These are phyloP conservation scores for Dolichoris vasculosae DNA, from an alignment of 1,140 invertebrate genomes.

Conservation along the genomic window DNA sequence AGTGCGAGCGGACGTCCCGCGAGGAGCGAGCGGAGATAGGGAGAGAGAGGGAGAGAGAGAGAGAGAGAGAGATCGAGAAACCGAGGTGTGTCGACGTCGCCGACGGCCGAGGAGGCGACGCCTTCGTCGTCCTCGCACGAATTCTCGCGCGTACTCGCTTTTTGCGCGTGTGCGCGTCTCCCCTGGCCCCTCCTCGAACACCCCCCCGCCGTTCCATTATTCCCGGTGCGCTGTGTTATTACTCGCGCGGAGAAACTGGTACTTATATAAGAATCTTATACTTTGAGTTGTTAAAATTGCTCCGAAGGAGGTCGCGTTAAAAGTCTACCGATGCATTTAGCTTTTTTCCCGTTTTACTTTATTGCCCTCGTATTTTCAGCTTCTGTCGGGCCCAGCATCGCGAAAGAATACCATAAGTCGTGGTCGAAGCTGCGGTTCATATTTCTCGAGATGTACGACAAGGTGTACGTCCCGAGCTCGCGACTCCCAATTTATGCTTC, in stretches of 20 bases:
- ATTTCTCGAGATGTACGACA: neutral
- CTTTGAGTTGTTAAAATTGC: constrained; percentile 42
- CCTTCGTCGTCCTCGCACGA: neutral
- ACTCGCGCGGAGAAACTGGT: constrained; percentile 28
- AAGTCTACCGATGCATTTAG: constrained; percentile 22
- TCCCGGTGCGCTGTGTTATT: constrained; percentile 4
- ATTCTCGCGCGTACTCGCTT: constrained; percentile 46
- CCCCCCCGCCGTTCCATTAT: neutral
- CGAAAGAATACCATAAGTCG: neutral
- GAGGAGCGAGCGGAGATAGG: neutral
- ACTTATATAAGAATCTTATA: constrained; percentile 45
- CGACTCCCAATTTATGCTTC: neutral
- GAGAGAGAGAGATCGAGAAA: constrained; percentile 1
- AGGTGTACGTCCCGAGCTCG: neutral
- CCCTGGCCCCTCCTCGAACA: neutral
- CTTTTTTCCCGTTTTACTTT: constrained; percentile 38
- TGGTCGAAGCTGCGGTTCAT: neutral
- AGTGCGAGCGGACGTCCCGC: neutral
- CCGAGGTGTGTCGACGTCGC: constrained; percentile 21
- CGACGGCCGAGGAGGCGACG: constrained; percentile 15
- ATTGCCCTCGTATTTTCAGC: constrained; percentile 25
- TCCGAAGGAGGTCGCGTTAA: constrained; percentile 25
- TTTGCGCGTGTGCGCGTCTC: constrained; percentile 4
- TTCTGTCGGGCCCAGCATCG: neutral
- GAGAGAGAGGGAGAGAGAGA: neutral